Evolutionary conservation across 2,113 vertebrate species (phyloP).

Genomic region (Galemys pyrenaicus): DNA sequence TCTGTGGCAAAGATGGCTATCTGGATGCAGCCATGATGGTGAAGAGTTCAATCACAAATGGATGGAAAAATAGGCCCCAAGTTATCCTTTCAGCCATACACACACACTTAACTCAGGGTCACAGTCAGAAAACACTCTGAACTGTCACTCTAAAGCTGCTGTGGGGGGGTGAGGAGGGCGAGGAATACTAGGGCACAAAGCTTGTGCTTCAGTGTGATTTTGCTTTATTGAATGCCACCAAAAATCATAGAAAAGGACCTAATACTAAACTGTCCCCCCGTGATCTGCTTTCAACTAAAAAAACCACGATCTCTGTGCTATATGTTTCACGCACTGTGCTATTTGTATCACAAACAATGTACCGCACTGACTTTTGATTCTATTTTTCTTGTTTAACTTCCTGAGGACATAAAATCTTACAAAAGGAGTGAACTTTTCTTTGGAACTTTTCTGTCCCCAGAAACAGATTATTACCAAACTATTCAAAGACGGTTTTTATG

Average conservation of each 20-base stretch:
- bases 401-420: background rate
- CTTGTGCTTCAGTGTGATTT: background rate
- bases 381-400: background rate
- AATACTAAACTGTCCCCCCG: background rate
- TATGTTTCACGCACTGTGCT: background rate
- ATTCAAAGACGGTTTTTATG: background rate
- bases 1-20: background rate
- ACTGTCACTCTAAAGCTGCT: background rate
- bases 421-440: background rate
- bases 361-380: background rate
- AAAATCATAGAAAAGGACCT: background rate
- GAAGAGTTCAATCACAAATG: background rate
- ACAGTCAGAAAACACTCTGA: background rate
- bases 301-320: background rate
- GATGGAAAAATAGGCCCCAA: background rate
- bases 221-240: background rate
- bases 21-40: background rate
- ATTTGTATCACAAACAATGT: background rate
- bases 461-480: background rate
- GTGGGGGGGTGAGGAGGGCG: no score
- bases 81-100: background rate
- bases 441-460: background rate
- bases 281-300: background rate
- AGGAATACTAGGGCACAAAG: background rate
- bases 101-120: background rate